A percentile compares a stretch with the other conserved stretches of the same genome.
These are phyloP conservation scores for Pocillopora verrucosa DNA, from an alignment of 64 coral and sea anemone species.

Conservation along the genomic window DNA sequence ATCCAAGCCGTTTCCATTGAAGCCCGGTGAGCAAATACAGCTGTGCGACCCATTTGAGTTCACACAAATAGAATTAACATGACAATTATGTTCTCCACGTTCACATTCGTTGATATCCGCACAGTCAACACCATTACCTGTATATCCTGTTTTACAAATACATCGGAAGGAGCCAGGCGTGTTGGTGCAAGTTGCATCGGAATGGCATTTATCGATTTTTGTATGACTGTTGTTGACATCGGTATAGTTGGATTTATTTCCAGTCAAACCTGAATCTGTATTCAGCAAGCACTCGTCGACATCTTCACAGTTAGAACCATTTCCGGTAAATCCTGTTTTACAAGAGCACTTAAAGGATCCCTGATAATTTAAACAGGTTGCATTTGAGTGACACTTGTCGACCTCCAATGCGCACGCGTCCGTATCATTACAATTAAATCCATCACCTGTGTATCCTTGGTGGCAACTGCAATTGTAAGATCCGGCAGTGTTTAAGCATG, in stretches of 20 bases:
- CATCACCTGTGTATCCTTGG: slow-evolving; percentile 18
- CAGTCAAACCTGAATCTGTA: slow-evolving; percentile 6
- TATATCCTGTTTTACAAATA: slow-evolving; percentile 39
- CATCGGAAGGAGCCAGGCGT: slow-evolving; percentile 32
- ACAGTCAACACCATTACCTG: slow-evolving; percentile 20
- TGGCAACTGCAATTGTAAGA: slow-evolving; percentile 36
- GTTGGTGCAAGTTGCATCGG: slow-evolving; percentile 27
- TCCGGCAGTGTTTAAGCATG: slow-evolving; percentile 29
- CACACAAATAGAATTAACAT: slow-evolving; percentile 16
- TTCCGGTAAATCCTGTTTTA: slow-evolving; percentile 32
- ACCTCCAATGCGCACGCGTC: slow-evolving; percentile 4
- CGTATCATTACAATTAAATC: slow-evolving; percentile 3
- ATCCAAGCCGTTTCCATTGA: slow-evolving; percentile 8
- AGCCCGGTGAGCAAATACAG: slow-evolving; percentile 32
- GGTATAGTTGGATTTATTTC: slow-evolving; percentile 8
- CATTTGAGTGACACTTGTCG: slow-evolving; percentile 23
- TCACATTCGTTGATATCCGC: slow-evolving; percentile 50
- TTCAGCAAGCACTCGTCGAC: slow-evolving; percentile 21
- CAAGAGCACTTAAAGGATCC: slow-evolving; percentile 26
- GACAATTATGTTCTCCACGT: not conserved
- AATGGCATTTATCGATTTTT: not conserved
- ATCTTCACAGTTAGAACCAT: slow-evolving; percentile 28
- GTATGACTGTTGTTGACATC: slow-evolving; percentile 25
- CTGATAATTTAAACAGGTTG: slow-evolving; percentile 12
- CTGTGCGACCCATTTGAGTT: slow-evolving; percentile 28